Conservation (phyloP, 2,888 invertebrate genomes). For the Nemapogon koenigi region DNA sequence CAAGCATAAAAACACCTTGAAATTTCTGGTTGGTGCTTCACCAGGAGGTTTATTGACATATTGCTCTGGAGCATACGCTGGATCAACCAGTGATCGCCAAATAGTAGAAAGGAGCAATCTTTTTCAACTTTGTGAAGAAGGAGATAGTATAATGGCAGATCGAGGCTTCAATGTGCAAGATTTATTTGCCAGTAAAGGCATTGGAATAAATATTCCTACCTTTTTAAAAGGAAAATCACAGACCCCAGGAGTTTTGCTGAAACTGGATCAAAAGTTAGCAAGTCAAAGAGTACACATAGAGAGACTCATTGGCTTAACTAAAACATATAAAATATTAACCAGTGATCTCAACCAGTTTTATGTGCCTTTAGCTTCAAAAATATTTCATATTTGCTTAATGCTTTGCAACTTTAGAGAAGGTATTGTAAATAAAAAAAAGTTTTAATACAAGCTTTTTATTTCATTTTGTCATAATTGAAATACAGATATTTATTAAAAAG, state of each 20-base stretch:
- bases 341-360: constrained; percentile 8
- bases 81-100: constrained; percentile 8
- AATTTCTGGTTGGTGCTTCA: constrained; percentile 8
- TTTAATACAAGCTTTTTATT: no score
- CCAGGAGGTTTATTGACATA: constrained; percentile 9
- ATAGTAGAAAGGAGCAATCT: no score
- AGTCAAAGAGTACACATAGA: constrained; percentile 9
- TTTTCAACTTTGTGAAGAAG: no score
- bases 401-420: constrained; percentile 11
- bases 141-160: constrained; percentile 12
- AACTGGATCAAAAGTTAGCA: constrained; percentile 19
- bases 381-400: constrained; percentile 10
- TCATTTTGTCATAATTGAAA: no score
- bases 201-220: constrained; percentile 9
- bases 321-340: constrained; percentile 10
- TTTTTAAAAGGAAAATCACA: constrained; percentile 12
- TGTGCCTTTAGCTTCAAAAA: constrained; percentile 10
- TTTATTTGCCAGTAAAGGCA: constrained; percentile 9
- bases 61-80: constrained; percentile 11
- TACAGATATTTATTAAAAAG: no score
- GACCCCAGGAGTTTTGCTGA: constrained; percentile 4
- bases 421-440: no score
- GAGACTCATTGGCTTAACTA: constrained; percentile 9
- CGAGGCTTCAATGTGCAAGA: constrained; percentile 12
- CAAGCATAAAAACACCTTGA: constrained; percentile 7